Conservation (phyloP, 1,140 invertebrate species). For the Cyrtorhinus lividipennis region DNA sequence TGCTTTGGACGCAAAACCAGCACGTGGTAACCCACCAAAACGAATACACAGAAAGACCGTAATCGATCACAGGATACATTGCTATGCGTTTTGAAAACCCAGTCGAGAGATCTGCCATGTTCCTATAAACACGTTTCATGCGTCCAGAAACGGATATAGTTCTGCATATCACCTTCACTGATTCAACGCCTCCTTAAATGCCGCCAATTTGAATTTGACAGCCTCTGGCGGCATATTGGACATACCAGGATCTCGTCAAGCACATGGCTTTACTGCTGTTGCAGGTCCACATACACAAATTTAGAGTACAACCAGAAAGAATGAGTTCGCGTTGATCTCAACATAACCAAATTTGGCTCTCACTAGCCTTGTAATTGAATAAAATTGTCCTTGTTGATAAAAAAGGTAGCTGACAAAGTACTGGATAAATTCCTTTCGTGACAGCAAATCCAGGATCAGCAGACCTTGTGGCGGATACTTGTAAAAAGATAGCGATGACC, state of each 20-base stretch:
- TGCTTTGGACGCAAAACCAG: too few relatives aligned
- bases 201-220: not conserved
- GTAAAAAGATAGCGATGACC: too few relatives aligned
- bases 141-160: too few relatives aligned
- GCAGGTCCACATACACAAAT: not conserved
- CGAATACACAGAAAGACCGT: not conserved
- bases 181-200: not conserved
- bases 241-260: not conserved
- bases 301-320: not conserved
- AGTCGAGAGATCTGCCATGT: too few relatives aligned
- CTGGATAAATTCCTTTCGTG: too few relatives aligned
- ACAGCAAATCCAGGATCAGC: too few relatives aligned
- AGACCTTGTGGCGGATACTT: too few relatives aligned
- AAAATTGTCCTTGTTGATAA: not conserved
- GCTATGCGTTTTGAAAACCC: not conserved
- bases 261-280: not conserved
- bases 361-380: not conserved
- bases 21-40: too few relatives aligned
- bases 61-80: not conserved
- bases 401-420: not conserved
- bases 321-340: too few relatives aligned
- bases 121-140: not conserved
- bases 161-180: not conserved
- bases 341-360: too few relatives aligned
- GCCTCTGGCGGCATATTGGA: not conserved